Conservation (phyloP, 2,797 vertebrate genomes). For the Labroides dimidiatus region DNA sequence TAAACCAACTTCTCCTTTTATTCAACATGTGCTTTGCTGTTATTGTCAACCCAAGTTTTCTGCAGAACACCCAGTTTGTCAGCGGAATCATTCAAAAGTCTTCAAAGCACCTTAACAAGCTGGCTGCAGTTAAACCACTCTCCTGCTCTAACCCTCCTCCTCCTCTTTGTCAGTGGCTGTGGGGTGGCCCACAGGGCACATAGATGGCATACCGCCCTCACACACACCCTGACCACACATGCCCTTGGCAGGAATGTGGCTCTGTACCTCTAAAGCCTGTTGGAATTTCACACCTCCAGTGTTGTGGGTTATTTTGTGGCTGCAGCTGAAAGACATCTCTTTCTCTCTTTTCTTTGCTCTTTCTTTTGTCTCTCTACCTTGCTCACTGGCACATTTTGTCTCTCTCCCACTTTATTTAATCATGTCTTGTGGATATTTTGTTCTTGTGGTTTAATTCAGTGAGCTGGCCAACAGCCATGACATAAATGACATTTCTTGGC, state of each 20-base stretch:
- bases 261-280: conserved; percentile 62
- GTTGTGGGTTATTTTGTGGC: conserved; percentile 54
- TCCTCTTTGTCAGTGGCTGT: conserved; percentile 43
- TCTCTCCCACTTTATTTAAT: background rate
- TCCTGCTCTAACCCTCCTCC: background rate
- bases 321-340: conserved; percentile 52
- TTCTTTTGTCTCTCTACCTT: conserved; percentile 11
- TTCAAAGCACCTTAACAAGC: background rate
- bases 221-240: conserved; percentile 72
- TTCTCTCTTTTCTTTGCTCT: conserved; percentile 16
- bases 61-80: background rate
- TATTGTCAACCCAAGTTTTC: background rate
- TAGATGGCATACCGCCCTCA: conserved; percentile 52
- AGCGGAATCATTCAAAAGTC: background rate
- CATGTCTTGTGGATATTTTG: conserved; percentile 15
- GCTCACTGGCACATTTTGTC: conserved; percentile 11
- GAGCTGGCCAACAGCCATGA: conserved; percentile 50
- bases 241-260: conserved; percentile 76
- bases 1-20: background rate
- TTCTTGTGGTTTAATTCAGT: conserved; percentile 21
- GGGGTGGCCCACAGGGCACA: conserved; percentile 62
- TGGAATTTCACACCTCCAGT: conserved; percentile 79
- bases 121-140: background rate
- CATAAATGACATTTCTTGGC: conserved; percentile 46
- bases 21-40: background rate